A percentile compares a stretch with the other conserved stretches of the same genome.
Conservation (phyloP, 1,140 invertebrate species). For the Drosophila varians region DNA sequence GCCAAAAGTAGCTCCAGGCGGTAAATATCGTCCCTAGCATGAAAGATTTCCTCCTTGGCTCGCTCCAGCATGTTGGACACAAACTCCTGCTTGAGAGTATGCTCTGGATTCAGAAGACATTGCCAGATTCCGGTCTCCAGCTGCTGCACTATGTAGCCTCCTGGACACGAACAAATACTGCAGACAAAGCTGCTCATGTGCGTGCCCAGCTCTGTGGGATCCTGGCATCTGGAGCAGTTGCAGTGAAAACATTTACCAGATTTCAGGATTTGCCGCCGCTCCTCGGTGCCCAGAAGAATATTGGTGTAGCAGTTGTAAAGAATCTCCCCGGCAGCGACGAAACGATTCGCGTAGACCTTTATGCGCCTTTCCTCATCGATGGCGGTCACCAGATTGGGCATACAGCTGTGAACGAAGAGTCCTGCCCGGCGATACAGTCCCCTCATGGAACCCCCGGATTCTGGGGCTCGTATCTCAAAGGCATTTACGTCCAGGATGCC, state of each 20-base stretch:
- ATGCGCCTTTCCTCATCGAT: conserved; percentile 87
- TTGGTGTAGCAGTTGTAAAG: conserved; percentile 91
- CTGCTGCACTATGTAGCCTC: conserved; percentile 57
- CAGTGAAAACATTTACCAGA: conserved; percentile 90
- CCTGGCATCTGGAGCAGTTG: conserved; percentile 87
- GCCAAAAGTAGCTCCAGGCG: conserved; percentile 86
- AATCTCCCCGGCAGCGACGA: conserved; percentile 86
- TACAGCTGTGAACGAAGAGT: conserved; percentile 88
- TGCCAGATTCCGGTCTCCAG: conserved; percentile 51
- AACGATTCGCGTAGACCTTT: conserved; percentile 86
- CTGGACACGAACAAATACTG: conserved; percentile 72
- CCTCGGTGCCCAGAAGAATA: conserved; percentile 87
- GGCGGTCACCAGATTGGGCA: conserved; percentile 87
- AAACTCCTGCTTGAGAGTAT: conserved; percentile 53
- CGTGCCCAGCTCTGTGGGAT: conserved; percentile 88
- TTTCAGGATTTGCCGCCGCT: conserved; percentile 87
- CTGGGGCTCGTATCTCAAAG: conserved; percentile 87
- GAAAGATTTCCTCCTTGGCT: conserved; percentile 83
- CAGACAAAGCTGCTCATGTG: conserved; percentile 89
- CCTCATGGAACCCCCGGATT: conserved; percentile 84
- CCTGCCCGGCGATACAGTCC: conserved; percentile 87
- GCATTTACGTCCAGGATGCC: conserved; percentile 88
- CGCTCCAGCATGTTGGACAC: conserved; percentile 73
- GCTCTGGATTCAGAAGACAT: conserved; percentile 58
- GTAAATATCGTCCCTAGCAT: conserved; percentile 78